These are phyloP conservation scores for Amphibalanus amphitrite DNA, from an alignment of 1,140 invertebrate species.

Conservation along the genomic window DNA sequence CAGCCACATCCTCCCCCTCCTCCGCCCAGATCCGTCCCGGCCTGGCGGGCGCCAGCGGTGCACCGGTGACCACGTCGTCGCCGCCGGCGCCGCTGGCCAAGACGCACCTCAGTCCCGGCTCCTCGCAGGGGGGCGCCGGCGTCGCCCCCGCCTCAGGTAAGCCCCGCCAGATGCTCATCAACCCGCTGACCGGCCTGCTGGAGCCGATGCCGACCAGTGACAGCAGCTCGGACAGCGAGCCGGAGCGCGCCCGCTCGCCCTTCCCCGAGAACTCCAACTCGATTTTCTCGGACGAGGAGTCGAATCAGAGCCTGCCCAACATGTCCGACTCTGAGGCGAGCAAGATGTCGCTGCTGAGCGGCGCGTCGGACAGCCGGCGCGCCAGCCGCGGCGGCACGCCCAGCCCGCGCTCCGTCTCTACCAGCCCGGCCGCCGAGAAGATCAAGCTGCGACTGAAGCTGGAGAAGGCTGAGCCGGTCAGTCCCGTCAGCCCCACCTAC, in stretches of 20 bases:
- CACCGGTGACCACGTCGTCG: constrained; percentile 18
- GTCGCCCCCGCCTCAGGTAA: constrained; percentile 27
- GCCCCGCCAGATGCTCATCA: constrained; percentile 58
- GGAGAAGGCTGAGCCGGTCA: constrained; percentile 58
- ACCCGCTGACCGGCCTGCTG: constrained; percentile 66
- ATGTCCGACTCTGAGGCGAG: constrained; percentile 44
- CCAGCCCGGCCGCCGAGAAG: constrained; percentile 41
- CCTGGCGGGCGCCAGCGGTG: constrained; percentile 12
- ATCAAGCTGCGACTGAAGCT: constrained; percentile 65
- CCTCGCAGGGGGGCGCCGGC: constrained; percentile 27
- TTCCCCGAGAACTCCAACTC: constrained; percentile 31
- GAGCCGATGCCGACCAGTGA: constrained; percentile 49
- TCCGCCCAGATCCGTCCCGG: not conserved
- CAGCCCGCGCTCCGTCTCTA: constrained; percentile 13
- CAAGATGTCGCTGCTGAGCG: constrained; percentile 33
- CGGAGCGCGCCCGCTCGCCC: constrained; percentile 18
- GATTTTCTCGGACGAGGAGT: constrained; percentile 30
- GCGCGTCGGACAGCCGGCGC: constrained; percentile 11
- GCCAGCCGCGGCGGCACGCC: constrained; percentile 16
- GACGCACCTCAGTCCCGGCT: constrained; percentile 17
- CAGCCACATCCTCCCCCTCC: not conserved
- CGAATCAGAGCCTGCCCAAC: constrained; percentile 25
- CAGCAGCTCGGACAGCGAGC: constrained; percentile 17
- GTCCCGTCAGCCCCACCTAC: constrained; percentile 24
- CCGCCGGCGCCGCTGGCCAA: constrained; percentile 25